Evolutionary conservation across 2,888 invertebrate genomes (phyloP), one percentile per base, ranked within the genome.

Genomic region (Stegophylla sp.): DNA sequence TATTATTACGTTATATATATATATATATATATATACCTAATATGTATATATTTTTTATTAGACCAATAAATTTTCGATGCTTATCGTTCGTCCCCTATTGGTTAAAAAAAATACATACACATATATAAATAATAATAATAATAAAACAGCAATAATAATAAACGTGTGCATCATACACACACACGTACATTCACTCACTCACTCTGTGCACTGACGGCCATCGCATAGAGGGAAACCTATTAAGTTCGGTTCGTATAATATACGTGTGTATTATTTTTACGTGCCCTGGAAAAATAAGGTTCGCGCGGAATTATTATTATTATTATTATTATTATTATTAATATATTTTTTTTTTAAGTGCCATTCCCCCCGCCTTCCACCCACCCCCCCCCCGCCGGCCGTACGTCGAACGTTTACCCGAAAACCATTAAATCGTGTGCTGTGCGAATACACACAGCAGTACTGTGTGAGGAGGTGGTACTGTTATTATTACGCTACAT

Each of bases 331-430:
- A 79, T 63, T 69, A 71, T 51, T 71, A 69, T 79, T 64, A n/a
- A n/a, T n/a, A n/a, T n/a, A n/a, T n/a, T 73, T 67, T 81, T 81
- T 81, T 73, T 75, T 82, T 82, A 82, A 82, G 74, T 74, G 74
- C 74, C 73, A 26, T 81, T 74, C 45, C 72, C 20, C 72, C 72
- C 9, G 23, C 56, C 7, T 23, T 12, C 4, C 43, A 10, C 43
- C 20, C 53, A 26, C 67, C 76, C 5, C 66, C 10, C 66, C 41
- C 51, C 43, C 41, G 10, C 48, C 53, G 26, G 20, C 45, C 48
- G 71, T 28, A 23, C 67, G 56, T 77, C 69, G 79, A 79, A 79
- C 79, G 79, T 79, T 79, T 79, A 79, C 79, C 79, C 79, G 59
- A 79, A 79, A 79, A 79, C 79, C 67, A 79, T 79, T 79, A 79